phyloP scores from a whole-genome alignment of 2,113 vertebrate genomes.

The Upupa epops region DNA sequence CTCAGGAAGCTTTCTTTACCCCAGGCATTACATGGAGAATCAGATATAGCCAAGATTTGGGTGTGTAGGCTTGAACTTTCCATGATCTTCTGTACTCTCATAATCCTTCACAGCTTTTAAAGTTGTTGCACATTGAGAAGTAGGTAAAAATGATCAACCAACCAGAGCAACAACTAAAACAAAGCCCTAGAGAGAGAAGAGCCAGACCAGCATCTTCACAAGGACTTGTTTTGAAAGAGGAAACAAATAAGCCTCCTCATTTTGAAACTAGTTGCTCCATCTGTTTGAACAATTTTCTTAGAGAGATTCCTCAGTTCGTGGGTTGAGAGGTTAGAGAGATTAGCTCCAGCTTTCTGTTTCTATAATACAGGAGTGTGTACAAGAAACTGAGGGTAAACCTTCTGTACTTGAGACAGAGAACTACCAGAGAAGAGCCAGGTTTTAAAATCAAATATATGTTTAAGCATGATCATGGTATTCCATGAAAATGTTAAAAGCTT shows the following conservation, averaged over 20 bases:
- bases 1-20: neutral
- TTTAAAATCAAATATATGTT: constrained; percentile 35
- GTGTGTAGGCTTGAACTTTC: neutral
- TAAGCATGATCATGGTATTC: constrained; percentile 22
- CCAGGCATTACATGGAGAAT: neutral
- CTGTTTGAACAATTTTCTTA: neutral
- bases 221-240: neutral
- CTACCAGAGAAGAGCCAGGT: neutral
- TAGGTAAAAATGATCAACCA: neutral
- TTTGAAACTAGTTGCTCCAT: neutral
- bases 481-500: constrained; percentile 30
- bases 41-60: neutral
- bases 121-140: neutral
- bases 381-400: neutral
- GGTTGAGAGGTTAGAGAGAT: neutral
- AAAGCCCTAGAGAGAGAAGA: neutral
- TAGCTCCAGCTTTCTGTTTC: neutral
- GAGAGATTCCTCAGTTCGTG: neutral
- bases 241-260: neutral
- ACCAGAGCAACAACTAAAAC: neutral
- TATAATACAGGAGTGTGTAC: neutral
- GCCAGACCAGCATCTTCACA: neutral
- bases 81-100: neutral
- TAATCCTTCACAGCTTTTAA: neutral
- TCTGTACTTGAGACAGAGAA: neutral